Evolutionary conservation across 2,797 vertebrate species (phyloP).

Genomic region (Rhinoraja longicauda): DNA sequence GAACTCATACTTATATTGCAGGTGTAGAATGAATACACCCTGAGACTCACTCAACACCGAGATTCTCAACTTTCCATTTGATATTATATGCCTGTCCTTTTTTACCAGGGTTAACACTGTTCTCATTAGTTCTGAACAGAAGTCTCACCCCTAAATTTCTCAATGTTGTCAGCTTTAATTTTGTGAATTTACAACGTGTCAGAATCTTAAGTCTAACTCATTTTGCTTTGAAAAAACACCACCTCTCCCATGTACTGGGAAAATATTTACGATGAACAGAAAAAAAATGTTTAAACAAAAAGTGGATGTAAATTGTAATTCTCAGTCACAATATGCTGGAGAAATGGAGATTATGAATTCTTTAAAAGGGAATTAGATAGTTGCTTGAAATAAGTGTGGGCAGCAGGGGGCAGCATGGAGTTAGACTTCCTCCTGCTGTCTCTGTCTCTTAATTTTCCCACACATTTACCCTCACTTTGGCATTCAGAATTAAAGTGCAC

Average conservation of each 20-base stretch:
- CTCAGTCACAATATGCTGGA: not conserved
- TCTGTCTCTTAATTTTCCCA: not conserved
- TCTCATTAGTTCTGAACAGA: not conserved
- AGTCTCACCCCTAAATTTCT: not conserved
- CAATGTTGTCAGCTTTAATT: not conserved
- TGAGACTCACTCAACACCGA: not conserved
- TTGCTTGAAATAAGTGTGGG: not conserved
- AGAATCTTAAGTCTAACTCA: not conserved
- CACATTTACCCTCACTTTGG: not conserved
- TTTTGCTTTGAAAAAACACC: not conserved
- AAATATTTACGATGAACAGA: not conserved
- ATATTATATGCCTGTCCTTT: not conserved
- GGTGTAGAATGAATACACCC: not conserved
- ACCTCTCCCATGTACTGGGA: not conserved
- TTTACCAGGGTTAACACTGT: not conserved
- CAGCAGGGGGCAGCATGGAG: not conserved
- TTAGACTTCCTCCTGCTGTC: not conserved
- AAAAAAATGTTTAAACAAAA: not conserved
- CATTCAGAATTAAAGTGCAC: not conserved
- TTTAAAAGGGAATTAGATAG: not conserved
- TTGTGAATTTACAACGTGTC: not conserved
- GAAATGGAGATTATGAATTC: not conserved
- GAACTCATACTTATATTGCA: not conserved
- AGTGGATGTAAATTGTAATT: not conserved
- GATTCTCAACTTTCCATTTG: not conserved